Conservation (phyloP, 2,113 vertebrate genomes). For the Ibidorhyncha struthersii region DNA sequence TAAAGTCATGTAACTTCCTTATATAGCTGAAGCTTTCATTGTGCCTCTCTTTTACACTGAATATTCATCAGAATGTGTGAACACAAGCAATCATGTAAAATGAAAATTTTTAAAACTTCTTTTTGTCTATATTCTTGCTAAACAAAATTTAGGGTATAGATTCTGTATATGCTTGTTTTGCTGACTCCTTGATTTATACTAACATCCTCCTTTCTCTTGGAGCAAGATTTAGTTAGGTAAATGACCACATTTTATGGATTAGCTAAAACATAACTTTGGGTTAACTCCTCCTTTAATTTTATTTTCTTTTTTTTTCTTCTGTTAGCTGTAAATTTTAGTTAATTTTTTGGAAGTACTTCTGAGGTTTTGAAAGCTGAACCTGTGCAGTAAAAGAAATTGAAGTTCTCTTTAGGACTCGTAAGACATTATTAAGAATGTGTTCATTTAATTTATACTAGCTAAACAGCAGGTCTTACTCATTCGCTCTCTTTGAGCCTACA, state of each 20-base stretch:
- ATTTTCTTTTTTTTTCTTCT: neutral
- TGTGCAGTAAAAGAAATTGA: neutral
- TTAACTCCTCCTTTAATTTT: neutral
- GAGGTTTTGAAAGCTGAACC: neutral
- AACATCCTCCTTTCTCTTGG: neutral
- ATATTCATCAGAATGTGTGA: neutral
- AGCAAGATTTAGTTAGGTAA: neutral
- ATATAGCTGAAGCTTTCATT: neutral
- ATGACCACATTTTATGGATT: neutral
- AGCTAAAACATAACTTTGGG: neutral
- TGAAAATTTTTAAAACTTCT: neutral
- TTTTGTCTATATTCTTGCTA: neutral
- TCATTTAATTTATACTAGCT: neutral
- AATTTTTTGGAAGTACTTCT: neutral
- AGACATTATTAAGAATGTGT: neutral
- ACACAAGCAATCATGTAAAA: neutral
- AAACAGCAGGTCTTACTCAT: neutral
- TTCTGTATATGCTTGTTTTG: neutral
- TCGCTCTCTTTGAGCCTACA: neutral
- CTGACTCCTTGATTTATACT: neutral
- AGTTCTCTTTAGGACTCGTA: neutral
- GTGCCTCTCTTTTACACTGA: neutral
- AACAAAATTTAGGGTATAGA: neutral
- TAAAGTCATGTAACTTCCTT: neutral
- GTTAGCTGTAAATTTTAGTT: neutral